Base-by-base conservation (phyloP, 1,140 invertebrate species). In the Bombus sibiricus region DNA sequence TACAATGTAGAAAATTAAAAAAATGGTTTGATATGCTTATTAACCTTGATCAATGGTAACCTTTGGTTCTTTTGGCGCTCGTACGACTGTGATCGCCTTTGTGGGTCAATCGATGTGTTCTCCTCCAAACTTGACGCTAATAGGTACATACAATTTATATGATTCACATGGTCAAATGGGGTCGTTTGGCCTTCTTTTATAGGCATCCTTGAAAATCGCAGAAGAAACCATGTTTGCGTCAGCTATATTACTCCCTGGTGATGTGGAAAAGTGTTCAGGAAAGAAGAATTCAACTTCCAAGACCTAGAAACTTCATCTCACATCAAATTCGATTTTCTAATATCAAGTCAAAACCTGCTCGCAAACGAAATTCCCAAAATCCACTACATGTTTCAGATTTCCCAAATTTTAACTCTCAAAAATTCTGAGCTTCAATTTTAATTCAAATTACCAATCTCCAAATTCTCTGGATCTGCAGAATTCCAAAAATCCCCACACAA, bases 21-120 rank as follows among this genome's bases (percentile, higher is more conserved):
- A 62, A 62, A 8, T 25, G 4, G 12, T 37, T 37, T 37, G 8
- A 9, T 39, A 13, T 22, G 53, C 13, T 39, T 22, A 37, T 62
- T 84, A 34, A 3, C 10, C 15, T 66, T 81, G 18, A 6, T 10
- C 18, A 64, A 85, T 25, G 25, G 10, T 62, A n/a, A 41, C 18
- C 25, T 76, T 53, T 47, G 1, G 28, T 34, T 18, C 22, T 32
- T 10, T 53, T n/a, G 25, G 22, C 57, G 39, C 18, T 75, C 15
- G 15, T 62, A 28, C 22, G 79, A 57, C 68, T 22, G 37, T 37
- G 28, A 79, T 72, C 25, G n/a, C 72, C 2, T 69, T 86, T 86
- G 53, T 85, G 77, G 83, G 83, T 85, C 83, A 85, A 85, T 85
- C 77, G 77, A 85, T 85, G 72, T 3, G 25, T 13, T 47, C 68